phyloP scores from a whole-genome alignment of 2,797 vertebrate species.

The Hirundo rustica region DNA sequence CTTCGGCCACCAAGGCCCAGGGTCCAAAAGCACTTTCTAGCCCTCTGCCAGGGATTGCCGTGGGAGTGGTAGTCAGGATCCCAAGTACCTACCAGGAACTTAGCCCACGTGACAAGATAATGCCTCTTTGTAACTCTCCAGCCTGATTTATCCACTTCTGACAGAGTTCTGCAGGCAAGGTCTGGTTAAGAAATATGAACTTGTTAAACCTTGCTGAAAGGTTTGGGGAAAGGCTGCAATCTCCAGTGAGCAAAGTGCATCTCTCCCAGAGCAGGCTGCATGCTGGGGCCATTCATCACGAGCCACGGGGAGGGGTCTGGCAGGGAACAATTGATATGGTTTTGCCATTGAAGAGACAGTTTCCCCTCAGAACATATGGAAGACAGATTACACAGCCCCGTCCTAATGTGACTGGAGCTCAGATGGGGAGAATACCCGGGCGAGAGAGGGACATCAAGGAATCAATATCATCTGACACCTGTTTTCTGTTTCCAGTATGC shows the following conservation, averaged over 20 bases:
- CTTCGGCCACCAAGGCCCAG: neutral
- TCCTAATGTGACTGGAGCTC: neutral
- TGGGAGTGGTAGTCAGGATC: neutral
- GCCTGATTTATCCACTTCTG: conserved; percentile 52
- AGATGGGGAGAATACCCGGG: neutral
- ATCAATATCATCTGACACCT: neutral
- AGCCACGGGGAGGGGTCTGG: conserved; percentile 20
- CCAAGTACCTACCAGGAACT: neutral
- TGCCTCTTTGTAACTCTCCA: conserved; percentile 16
- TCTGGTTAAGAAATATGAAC: conserved; percentile 64
- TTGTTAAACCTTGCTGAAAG: conserved; percentile 69
- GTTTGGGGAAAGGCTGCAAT: conserved; percentile 51
- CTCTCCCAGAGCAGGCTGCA: conserved; percentile 44
- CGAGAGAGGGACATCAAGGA: neutral
- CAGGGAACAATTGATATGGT: conserved; percentile 45
- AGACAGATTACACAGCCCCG: conserved; percentile 26
- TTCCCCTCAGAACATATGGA: conserved; percentile 59
- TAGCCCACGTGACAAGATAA: conserved; percentile 32
- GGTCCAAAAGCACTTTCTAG: neutral
- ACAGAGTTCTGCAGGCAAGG: neutral
- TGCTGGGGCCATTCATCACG: conserved; percentile 64
- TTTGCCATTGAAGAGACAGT: conserved; percentile 57
- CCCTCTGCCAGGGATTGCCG: neutral
- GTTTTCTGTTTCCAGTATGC: neutral
- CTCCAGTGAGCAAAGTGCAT: conserved; percentile 18